Evolutionary conservation across 2,888 invertebrate genomes (phyloP).

Genomic region (Ceriagrion tenellum): DNA sequence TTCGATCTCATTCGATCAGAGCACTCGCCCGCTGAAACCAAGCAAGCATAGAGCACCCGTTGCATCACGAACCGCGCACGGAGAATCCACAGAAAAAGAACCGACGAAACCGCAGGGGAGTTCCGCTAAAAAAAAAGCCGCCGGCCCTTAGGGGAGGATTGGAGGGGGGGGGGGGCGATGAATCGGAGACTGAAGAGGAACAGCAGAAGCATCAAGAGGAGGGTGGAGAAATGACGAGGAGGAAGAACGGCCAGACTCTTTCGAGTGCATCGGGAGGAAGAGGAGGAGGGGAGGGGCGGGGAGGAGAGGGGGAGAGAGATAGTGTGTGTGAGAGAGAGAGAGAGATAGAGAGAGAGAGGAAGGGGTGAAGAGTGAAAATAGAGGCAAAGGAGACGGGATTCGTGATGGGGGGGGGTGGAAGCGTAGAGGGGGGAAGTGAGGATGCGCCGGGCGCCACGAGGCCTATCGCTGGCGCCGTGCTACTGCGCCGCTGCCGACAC

Average conservation of each 20-base stretch:
- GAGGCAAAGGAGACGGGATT: conserved; percentile 57
- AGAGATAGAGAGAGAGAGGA: not conserved
- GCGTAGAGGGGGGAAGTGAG: not conserved
- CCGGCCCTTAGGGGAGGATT: not conserved
- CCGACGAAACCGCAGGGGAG: not conserved
- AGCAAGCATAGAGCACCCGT: not conserved
- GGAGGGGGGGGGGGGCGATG: not conserved
- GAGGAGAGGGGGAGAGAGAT: too few relatives aligned
- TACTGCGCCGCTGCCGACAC: conserved; percentile 1
- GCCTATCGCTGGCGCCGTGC: conserved; percentile 55
- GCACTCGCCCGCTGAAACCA: too few relatives aligned
- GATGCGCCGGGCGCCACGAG: conserved; percentile 40
- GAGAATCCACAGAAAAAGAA: not conserved
- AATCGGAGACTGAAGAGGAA: not conserved
- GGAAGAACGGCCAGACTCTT: not conserved
- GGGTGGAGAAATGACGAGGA: not conserved
- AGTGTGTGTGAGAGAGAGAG: not conserved
- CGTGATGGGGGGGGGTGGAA: not conserved
- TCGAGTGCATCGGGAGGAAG: conserved; percentile 4
- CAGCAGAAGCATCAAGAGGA: not conserved
- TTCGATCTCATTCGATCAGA: too few relatives aligned
- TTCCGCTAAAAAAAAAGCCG: not conserved
- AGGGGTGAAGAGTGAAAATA: not conserved
- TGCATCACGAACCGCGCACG: not conserved
- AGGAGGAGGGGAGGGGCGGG: not conserved